Evolutionary conservation across 2,113 vertebrate species (phyloP), one percentile per base, ranked within the genome.

Genomic region (Pleuronectes platessa): DNA sequence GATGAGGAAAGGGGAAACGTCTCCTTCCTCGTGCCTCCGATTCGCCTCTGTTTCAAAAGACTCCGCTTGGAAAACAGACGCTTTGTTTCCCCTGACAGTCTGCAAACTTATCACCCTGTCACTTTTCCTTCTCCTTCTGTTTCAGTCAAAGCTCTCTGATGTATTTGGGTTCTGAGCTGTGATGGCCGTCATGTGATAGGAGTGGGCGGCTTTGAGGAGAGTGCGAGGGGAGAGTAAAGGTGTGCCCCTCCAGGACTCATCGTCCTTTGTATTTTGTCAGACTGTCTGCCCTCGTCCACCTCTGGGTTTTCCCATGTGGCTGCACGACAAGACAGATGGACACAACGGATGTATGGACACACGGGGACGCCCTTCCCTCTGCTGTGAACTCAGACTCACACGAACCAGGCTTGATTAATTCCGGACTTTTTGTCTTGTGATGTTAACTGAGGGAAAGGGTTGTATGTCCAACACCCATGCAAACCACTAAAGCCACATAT

Each of bases 1-100:
- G 78, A 83, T 59, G 74, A 78, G 76, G 79, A 89, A 87, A 86
- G 84, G 82, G 86, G 67, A 90, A 91, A 77, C 12, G 71, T 89
- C 82, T 86, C 73, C 81, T 91, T 87, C 82, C 81, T 91, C 74
- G 55, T 68, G 70, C 63, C 78, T 86, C 74, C 12, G 51, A 87
- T 68, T 84, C 10, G 14, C 51, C 61, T 87, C 66, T 56, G 62
- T 84, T 86, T 82, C 64, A 84, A 88, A 90, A 85, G 74, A 79
- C 62, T 2, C 5, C 2, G 17, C 71, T 88, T 85, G 70, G 78
- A 78, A 88, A 89, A 88, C 80, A 85, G 69, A 45, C 71, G 5
- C 72, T 69, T 42, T 2, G 53, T 63, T 81, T 88, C 83, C 86
- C 83, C 18, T 14, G 78, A 82, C 72, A 67, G 82, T 86, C 81